phyloP scores from a whole-genome alignment of 2,888 invertebrate genomes.

The Andrena chrysosceles region DNA sequence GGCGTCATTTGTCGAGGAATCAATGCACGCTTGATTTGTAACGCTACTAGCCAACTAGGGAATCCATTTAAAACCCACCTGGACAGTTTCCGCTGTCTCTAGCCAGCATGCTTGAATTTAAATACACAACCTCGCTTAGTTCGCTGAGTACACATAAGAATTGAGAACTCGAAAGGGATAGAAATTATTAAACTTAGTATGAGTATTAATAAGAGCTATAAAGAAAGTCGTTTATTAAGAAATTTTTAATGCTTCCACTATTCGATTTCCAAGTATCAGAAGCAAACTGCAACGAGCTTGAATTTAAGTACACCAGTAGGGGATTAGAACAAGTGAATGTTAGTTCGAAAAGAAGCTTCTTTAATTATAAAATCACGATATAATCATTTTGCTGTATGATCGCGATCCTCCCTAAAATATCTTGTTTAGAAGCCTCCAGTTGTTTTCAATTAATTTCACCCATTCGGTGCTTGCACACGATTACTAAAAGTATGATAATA shows the following conservation, averaged over 20 bases:
- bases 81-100: neutral
- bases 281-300: no score
- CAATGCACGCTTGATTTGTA: slow-evolving; percentile 48
- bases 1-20: slow-evolving; percentile 75
- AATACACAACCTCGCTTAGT: neutral
- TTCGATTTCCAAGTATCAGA: no score
- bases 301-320: no score
- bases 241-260: no score
- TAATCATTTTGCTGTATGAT: neutral
- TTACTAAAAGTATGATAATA: neutral
- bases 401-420: neutral
- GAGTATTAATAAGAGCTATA: no score
- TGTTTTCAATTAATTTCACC: slow-evolving; percentile 37
- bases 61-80: slow-evolving; percentile 13
- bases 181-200: no score
- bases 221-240: no score
- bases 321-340: no score
- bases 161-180: no score
- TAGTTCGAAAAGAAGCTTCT: neutral
- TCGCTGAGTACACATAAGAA: no score
- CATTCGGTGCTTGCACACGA: neutral
- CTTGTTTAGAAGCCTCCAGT: neutral
- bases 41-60: neutral
- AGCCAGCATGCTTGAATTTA: neutral
- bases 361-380: neutral